Conservation (phyloP, 1,140 invertebrate species). For the Grapholita molesta region DNA sequence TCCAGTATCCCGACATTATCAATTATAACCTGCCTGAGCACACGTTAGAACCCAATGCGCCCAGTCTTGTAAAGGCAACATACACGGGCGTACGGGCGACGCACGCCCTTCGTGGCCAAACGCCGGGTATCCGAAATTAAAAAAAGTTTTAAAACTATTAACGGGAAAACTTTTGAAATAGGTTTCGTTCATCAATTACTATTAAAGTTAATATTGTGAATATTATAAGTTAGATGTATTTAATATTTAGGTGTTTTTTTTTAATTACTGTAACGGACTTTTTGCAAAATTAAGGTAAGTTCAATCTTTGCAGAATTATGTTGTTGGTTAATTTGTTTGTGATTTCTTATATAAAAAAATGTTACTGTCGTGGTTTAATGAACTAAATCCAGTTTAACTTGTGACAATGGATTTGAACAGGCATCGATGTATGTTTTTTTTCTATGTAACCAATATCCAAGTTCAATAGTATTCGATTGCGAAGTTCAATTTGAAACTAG, state of each 20-base stretch:
- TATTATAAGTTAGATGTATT: too few relatives aligned
- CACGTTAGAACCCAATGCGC: slow-evolving; percentile 43
- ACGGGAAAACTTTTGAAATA: neutral
- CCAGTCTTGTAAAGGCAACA: slow-evolving; percentile 55
- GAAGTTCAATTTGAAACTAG: too few relatives aligned
- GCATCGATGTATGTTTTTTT: too few relatives aligned
- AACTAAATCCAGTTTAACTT: too few relatives aligned
- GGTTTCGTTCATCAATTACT: neutral
- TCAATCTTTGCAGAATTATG: neutral
- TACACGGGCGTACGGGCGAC: slow-evolving; percentile 34
- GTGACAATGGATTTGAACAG: too few relatives aligned
- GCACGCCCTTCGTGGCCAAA: slow-evolving; percentile 28
- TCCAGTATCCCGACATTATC: slow-evolving; percentile 36
- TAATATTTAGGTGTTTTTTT: neutral
- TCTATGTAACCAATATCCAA: too few relatives aligned
- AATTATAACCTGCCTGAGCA: slow-evolving; percentile 33
- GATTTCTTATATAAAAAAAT: neutral
- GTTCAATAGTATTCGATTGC: too few relatives aligned
- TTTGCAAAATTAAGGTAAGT: neutral
- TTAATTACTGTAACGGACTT: neutral
- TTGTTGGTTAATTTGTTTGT: too few relatives aligned
- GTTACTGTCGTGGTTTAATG: neutral
- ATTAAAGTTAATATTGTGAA: neutral
- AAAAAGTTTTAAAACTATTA: neutral
- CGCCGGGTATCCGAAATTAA: neutral